Conservation (phyloP, 2,888 invertebrate species). For the Abrostola triplasia region DNA sequence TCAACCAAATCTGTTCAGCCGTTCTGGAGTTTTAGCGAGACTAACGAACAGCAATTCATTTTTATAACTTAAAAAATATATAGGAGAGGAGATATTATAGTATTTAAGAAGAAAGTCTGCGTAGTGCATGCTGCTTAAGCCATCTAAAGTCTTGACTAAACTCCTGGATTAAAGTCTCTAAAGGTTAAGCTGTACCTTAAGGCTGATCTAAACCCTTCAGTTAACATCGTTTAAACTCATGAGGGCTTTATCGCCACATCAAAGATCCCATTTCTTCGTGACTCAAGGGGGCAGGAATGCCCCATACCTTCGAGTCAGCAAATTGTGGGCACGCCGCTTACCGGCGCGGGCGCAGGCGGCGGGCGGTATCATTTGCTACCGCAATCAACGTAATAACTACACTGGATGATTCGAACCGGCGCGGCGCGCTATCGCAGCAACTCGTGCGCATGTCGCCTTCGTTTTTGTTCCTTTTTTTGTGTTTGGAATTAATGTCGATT, state of each 20-base stretch:
- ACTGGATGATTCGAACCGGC: conserved; percentile 45
- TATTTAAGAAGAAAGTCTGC: too few relatives aligned
- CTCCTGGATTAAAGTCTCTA: background rate
- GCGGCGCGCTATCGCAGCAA: conserved; percentile 37
- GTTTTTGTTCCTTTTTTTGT: conserved; percentile 23
- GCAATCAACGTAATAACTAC: conserved; percentile 58
- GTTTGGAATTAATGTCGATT: conserved; percentile 22
- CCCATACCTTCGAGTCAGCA: conserved; percentile 30
- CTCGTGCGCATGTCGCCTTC: conserved; percentile 42
- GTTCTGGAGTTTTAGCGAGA: too few relatives aligned
- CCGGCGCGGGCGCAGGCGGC: conserved; percentile 21
- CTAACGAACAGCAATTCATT: too few relatives aligned
- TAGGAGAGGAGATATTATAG: too few relatives aligned
- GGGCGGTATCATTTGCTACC: conserved; percentile 56
- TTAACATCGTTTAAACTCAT: conserved; percentile 5
- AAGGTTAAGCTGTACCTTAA: background rate
- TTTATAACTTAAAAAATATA: too few relatives aligned
- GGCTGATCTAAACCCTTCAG: background rate
- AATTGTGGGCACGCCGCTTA: conserved; percentile 35
- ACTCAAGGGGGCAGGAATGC: conserved; percentile 31
- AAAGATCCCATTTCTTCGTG: conserved; percentile 27
- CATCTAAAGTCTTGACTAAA: background rate
- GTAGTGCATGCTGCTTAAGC: background rate
- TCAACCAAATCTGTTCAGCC: too few relatives aligned
- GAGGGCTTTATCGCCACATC: conserved; percentile 3